These are phyloP conservation scores for Chelonus insularis DNA, from an alignment of 1,140 invertebrate species.

Conservation along the genomic window DNA sequence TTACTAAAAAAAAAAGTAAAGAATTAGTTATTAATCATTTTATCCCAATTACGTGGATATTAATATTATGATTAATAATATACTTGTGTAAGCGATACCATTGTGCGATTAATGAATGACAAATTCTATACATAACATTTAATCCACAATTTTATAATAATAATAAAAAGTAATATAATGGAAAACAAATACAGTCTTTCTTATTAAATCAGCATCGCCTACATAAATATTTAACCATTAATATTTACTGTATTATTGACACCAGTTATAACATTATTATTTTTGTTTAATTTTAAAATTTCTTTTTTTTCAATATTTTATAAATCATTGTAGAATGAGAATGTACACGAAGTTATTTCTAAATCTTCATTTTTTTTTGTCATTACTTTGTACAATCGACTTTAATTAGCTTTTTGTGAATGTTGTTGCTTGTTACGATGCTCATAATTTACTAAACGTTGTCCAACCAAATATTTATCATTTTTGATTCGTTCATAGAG, in stretches of 20 bases:
- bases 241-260: not conserved
- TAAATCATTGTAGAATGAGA: conserved; percentile 35
- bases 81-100: too few relatives aligned
- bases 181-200: conserved; percentile 45
- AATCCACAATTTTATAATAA: too few relatives aligned
- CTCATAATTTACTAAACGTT: conserved; percentile 94
- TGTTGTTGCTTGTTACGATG: conserved; percentile 66
- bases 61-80: too few relatives aligned
- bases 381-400: too few relatives aligned
- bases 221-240: conserved; percentile 36
- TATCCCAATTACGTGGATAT: too few relatives aligned
- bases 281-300: not conserved
- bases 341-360: conserved; percentile 47
- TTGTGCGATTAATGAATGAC: too few relatives aligned
- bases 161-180: conserved; percentile 13
- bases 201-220: conserved; percentile 45
- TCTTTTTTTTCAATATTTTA: not conserved
- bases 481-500: conserved; percentile 99
- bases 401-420: conserved; percentile 49
- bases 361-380: conserved; percentile 11
- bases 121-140: too few relatives aligned
- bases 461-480: conserved; percentile 97
- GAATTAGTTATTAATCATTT: too few relatives aligned
- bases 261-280: not conserved
- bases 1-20: too few relatives aligned